Evolutionary conservation across 2,888 invertebrate genomes (phyloP).

Genomic region (Elmis aenea): DNA sequence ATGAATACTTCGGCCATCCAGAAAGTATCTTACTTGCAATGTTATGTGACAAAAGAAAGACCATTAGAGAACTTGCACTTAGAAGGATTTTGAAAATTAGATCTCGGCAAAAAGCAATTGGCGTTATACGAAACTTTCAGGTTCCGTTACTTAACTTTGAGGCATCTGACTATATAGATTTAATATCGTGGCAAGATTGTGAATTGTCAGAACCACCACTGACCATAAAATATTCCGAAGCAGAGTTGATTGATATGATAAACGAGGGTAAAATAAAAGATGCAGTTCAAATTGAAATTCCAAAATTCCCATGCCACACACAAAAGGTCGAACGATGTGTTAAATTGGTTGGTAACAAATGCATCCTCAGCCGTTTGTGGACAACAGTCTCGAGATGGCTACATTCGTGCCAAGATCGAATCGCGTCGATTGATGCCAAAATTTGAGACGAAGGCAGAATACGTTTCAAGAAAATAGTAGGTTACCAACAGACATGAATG

Average conservation of each 20-base stretch:
- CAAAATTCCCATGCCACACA: constrained; percentile 15
- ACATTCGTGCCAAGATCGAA: constrained; percentile 5
- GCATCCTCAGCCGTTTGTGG: constrained; percentile 11
- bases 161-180: constrained; percentile 2
- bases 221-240: background rate
- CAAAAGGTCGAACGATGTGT: constrained; percentile 19
- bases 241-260: constrained; percentile 3
- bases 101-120: background rate
- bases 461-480: too few species aligned
- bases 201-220: constrained; percentile 5
- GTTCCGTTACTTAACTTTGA: constrained; percentile 7
- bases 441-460: constrained; percentile 9
- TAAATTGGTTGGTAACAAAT: constrained; percentile 21
- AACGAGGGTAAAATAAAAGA: too few species aligned
- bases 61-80: constrained; percentile 27
- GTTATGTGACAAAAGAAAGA: constrained; percentile 20
- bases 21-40: constrained; percentile 31
- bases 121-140: background rate
- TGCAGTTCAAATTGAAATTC: background rate
- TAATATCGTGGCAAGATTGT: constrained; percentile 4
- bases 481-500: too few species aligned
- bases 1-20: constrained; percentile 12
- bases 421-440: constrained; percentile 5
- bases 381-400: constrained; percentile 10
- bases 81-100: constrained; percentile 25